Conservation (phyloP, 1,140 invertebrate species). For the Diuraphis noxia region DNA sequence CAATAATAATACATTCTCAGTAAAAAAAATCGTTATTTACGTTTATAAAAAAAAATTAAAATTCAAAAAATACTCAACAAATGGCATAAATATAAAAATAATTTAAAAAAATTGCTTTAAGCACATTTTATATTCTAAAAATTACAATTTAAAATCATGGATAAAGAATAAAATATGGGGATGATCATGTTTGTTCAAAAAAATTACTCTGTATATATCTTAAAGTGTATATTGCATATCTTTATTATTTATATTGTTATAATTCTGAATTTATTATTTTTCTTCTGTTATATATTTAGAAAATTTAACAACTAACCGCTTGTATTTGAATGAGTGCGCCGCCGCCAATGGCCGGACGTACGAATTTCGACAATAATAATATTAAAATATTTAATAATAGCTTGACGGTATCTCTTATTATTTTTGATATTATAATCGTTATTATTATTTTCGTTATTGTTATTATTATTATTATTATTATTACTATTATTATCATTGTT, state of each 20-base stretch:
- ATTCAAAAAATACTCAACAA: not conserved
- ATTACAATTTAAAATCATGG: not conserved
- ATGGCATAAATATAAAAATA: not conserved
- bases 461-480: not conserved
- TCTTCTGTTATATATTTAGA: not conserved
- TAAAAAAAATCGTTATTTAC: not conserved
- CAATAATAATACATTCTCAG: not conserved
- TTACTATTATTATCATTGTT: slow-evolving; percentile 23
- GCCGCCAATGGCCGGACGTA: not conserved
- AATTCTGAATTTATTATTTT: not conserved
- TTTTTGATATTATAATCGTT: not conserved
- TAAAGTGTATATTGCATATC: slow-evolving; percentile 35
- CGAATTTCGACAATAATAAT: not conserved
- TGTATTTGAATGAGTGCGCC: not conserved
- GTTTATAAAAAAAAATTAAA: not conserved
- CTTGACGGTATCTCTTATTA: not conserved
- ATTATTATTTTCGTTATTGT: not conserved
- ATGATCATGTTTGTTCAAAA: not conserved
- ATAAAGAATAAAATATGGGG: not conserved
- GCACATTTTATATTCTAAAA: not conserved
- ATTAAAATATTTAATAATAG: not conserved
- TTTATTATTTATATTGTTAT: not conserved
- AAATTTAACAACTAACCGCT: not conserved
- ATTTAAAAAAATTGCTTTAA: not conserved
- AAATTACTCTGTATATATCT: not conserved